Conservation (phyloP, 2,797 vertebrate species). For the Rhynchotus rufescens region DNA sequence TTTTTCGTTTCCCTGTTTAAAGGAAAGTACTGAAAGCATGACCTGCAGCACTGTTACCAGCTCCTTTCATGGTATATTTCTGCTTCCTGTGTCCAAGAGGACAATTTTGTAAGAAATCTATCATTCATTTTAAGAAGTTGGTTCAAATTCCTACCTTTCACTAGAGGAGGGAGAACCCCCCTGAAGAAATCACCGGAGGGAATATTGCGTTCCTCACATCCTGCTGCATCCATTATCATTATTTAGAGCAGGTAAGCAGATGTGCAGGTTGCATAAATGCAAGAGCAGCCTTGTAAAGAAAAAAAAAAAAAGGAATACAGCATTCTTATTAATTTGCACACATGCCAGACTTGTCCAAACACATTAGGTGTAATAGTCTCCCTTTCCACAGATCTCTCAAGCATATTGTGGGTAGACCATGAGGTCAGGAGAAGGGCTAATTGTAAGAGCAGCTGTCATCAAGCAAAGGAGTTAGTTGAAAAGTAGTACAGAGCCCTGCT, state of each 20-base stretch:
- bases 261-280: conserved; percentile 63
- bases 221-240: conserved; percentile 72
- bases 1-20: not conserved
- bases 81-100: not conserved
- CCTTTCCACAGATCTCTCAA: conserved; percentile 63
- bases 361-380: conserved; percentile 65
- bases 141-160: conserved; percentile 6
- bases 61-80: not conserved
- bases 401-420: conserved; percentile 46
- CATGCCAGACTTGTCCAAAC: conserved; percentile 67
- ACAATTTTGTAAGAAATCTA: not conserved
- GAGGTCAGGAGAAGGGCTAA: conserved; percentile 69
- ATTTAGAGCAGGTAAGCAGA: conserved; percentile 74
- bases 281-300: conserved; percentile 59
- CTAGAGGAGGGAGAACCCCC: not conserved
- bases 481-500: conserved; percentile 45
- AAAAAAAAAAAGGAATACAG: conserved; percentile 29
- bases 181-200: conserved; percentile 37
- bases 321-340: conserved; percentile 70
- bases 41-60: not conserved
- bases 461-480: conserved; percentile 10
- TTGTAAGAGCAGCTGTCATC: conserved; percentile 74
- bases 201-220: conserved; percentile 47
- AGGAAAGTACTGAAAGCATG: not conserved
- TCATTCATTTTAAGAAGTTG: not conserved